Evolutionary conservation across 2,888 invertebrate genomes (phyloP).

Genomic region (Drosophila nr. perissopoda): DNA sequence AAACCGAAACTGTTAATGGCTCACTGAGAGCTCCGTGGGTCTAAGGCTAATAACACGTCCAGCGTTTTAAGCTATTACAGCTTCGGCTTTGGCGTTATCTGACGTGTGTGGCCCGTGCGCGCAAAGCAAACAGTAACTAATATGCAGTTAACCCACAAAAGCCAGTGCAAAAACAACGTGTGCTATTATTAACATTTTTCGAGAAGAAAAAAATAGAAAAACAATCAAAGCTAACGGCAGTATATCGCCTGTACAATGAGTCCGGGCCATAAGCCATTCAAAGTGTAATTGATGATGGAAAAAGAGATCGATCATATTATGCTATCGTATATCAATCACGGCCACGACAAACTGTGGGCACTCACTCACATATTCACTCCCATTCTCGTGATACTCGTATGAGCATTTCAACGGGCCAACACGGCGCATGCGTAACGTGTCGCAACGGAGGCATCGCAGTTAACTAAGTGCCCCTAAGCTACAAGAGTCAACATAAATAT

Average conservation of each 20-base stretch:
- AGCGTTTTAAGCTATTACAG: conserved; percentile 35
- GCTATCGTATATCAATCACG: conserved; percentile 79
- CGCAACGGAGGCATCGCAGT: conserved; percentile 65
- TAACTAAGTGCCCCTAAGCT: conserved; percentile 63
- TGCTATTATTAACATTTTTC: conserved; percentile 71
- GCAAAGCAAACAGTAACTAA: conserved; percentile 68
- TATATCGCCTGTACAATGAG: conserved; percentile 49
- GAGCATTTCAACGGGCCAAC: conserved; percentile 37
- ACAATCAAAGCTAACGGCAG: conserved; percentile 63
- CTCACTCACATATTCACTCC: conserved; percentile 26
- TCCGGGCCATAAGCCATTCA: conserved; percentile 68
- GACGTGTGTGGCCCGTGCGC: conserved; percentile 56
- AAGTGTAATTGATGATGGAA: conserved; percentile 79
- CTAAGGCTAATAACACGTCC: conserved; percentile 57
- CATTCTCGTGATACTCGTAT: conserved; percentile 16
- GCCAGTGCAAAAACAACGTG: conserved; percentile 59
- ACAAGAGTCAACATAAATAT: conserved; percentile 64
- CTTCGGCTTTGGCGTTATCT: conserved; percentile 5
- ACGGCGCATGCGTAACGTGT: conserved; percentile 76
- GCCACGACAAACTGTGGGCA: conserved; percentile 74
- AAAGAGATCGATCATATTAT: conserved; percentile 80
- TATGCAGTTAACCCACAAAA: conserved; percentile 80
- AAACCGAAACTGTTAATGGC: conserved; percentile 58
- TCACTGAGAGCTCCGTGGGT: conserved; percentile 35
- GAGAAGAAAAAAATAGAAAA: conserved; percentile 11